Evolutionary conservation across 2,888 invertebrate genomes (phyloP).

Genomic region (Liopterus haemorrhoidalis): DNA sequence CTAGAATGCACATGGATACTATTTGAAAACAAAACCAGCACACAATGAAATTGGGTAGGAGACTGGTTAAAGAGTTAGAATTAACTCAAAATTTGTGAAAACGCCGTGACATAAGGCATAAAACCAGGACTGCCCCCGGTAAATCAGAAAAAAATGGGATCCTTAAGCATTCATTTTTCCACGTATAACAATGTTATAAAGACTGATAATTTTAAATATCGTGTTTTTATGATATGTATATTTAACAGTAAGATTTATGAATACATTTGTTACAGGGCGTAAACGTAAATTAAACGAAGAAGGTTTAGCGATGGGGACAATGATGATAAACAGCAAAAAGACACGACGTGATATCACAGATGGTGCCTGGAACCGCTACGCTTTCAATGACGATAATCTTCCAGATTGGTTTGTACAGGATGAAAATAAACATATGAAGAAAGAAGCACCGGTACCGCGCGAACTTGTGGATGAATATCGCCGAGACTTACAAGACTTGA

Average conservation of each 20-base stretch:
- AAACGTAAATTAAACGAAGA: constrained; percentile 73
- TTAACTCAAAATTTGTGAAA: too few relatives aligned
- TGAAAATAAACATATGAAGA: constrained; percentile 84
- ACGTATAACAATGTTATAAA: too few relatives aligned
- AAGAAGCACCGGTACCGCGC: constrained; percentile 76
- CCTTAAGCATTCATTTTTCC: too few relatives aligned
- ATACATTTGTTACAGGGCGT: constrained; percentile 43
- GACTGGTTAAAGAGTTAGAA: too few relatives aligned
- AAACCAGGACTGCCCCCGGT: too few relatives aligned
- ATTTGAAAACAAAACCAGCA: too few relatives aligned
- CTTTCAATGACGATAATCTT: constrained; percentile 83
- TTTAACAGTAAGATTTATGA: constrained; percentile 12
- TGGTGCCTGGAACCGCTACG: constrained; percentile 87
- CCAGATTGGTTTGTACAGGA: constrained; percentile 97
- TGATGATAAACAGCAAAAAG: constrained; percentile 87
- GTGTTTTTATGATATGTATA: too few relatives aligned
- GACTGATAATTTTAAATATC: too few relatives aligned
- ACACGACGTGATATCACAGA: constrained; percentile 84
- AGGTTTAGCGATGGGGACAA: constrained; percentile 86
- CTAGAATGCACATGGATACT: too few relatives aligned
- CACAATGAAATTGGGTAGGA: too few relatives aligned
- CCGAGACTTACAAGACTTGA: constrained; percentile 75
- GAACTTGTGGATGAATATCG: constrained; percentile 81
- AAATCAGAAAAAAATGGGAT: too few relatives aligned
- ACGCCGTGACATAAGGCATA: too few relatives aligned